Conservation (phyloP, 2,888 invertebrate genomes). For the Augochlorella aurata region DNA sequence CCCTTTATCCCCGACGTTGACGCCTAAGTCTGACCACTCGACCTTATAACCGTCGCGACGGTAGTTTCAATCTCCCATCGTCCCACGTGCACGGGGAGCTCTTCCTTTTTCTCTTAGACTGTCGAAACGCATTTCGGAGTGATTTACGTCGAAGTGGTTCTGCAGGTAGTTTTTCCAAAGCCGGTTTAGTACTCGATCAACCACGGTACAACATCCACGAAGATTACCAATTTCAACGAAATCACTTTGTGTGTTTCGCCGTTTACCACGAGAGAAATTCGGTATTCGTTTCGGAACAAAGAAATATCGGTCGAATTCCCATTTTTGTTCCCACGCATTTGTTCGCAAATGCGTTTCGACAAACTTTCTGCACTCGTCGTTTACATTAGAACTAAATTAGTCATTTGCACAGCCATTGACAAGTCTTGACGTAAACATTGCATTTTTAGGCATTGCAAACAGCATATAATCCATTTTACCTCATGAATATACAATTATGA, state of each 20-base stretch:
- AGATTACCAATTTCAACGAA: conserved; percentile 31
- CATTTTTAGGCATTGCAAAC: no score
- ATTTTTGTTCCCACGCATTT: neutral
- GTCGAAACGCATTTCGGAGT: conserved; percentile 50
- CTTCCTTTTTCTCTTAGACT: conserved; percentile 20
- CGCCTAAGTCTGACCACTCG: neutral
- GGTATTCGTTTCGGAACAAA: neutral
- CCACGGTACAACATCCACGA: conserved; percentile 14
- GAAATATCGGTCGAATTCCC: neutral
- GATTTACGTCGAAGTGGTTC: conserved; percentile 54
- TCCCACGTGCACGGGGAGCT: neutral
- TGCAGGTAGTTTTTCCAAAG: conserved; percentile 39
- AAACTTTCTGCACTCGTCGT: no score
- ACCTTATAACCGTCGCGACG: conserved; percentile 8
- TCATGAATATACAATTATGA: no score
- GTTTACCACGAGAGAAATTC: neutral
- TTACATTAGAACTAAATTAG: no score
- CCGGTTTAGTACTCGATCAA: conserved; percentile 50
- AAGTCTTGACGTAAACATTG: no score
- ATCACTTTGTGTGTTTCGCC: neutral
- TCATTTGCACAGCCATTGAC: no score
- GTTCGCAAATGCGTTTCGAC: no score
- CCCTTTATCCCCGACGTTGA: neutral
- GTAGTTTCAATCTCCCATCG: conserved; percentile 8
- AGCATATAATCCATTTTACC: no score